Conservation (phyloP, 2,888 invertebrate species). For the Hydraecia micacea region DNA sequence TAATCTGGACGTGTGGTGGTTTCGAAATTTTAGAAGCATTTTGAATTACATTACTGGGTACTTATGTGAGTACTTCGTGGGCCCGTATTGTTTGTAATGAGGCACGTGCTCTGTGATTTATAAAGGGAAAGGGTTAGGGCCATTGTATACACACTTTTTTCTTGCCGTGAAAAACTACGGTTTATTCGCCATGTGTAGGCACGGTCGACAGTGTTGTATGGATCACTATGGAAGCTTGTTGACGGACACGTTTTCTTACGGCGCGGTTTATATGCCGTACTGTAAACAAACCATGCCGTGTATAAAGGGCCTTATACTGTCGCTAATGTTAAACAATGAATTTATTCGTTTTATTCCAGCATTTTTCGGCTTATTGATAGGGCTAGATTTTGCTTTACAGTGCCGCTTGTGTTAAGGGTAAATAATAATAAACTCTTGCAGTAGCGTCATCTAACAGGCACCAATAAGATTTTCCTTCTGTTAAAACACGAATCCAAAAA, state of each 20-base stretch:
- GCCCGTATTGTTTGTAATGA: constrained; percentile 24
- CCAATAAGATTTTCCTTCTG: not conserved
- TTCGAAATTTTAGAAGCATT: constrained; percentile 45
- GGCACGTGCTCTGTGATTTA: constrained; percentile 20
- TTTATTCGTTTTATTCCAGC: not conserved
- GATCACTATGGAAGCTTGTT: not conserved
- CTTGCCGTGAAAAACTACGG: no score
- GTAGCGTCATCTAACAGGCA: not conserved
- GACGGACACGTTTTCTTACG: not conserved
- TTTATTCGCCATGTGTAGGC: no score
- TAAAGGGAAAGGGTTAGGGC: constrained; percentile 14
- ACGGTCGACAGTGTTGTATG: no score
- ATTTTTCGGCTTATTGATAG: not conserved
- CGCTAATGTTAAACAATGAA: not conserved
- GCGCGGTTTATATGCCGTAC: no score
- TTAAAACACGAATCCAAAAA: not conserved
- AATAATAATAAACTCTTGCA: not conserved
- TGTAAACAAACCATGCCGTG: no score
- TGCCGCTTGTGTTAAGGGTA: not conserved
- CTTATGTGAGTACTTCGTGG: constrained; percentile 25
- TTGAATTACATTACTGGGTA: constrained; percentile 45
- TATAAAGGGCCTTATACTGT: not conserved
- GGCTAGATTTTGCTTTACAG: not conserved
- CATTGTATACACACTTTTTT: no score
- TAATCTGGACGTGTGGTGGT: constrained; percentile 48